Evolutionary conservation across 1,140 invertebrate species (phyloP).

Genomic region (Tetragnatha versicolor): DNA sequence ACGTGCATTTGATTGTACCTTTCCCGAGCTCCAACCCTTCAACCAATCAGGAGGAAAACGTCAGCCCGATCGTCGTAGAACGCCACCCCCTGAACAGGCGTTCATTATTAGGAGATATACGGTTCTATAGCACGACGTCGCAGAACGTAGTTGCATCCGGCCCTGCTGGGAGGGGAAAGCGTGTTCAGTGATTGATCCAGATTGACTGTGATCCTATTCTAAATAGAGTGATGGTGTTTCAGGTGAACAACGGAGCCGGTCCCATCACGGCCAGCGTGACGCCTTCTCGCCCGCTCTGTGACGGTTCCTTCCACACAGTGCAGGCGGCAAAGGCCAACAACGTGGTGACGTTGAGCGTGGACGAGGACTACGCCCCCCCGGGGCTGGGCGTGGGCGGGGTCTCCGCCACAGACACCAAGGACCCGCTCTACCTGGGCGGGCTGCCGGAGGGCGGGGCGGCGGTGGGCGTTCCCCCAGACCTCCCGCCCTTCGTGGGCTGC

Average conservation of each 20-base stretch:
- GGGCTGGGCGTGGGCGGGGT: conserved; percentile 73
- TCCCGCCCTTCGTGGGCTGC: conserved; percentile 81
- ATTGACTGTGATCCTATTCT: too few relatives aligned
- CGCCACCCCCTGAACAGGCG: too few relatives aligned
- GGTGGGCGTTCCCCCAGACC: conserved; percentile 69
- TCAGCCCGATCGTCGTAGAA: too few relatives aligned
- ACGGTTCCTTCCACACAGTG: conserved; percentile 93
- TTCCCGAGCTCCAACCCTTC: too few relatives aligned
- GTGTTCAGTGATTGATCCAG: too few relatives aligned
- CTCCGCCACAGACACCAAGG: conserved; percentile 78
- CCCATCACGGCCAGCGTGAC: conserved; percentile 77
- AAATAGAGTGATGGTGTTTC: too few relatives aligned
- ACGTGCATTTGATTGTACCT: too few relatives aligned
- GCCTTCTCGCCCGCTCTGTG: conserved; percentile 79
- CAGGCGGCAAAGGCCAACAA: conserved; percentile 84
- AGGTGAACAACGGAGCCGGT: conserved; percentile 84
- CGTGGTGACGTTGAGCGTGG: conserved; percentile 80
- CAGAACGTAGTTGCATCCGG: too few relatives aligned
- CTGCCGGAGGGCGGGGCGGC: conserved; percentile 69
- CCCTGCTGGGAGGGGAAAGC: too few relatives aligned
- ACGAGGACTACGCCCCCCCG: conserved; percentile 74
- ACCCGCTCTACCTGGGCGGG: conserved; percentile 89
- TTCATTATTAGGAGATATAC: too few relatives aligned
- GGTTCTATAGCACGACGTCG: too few relatives aligned
- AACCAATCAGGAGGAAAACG: too few relatives aligned